A percentile compares a stretch with the other conserved stretches of the same genome.
phyloP scores from a whole-genome alignment of 2,888 invertebrate species.

The Beris chalybata region DNA sequence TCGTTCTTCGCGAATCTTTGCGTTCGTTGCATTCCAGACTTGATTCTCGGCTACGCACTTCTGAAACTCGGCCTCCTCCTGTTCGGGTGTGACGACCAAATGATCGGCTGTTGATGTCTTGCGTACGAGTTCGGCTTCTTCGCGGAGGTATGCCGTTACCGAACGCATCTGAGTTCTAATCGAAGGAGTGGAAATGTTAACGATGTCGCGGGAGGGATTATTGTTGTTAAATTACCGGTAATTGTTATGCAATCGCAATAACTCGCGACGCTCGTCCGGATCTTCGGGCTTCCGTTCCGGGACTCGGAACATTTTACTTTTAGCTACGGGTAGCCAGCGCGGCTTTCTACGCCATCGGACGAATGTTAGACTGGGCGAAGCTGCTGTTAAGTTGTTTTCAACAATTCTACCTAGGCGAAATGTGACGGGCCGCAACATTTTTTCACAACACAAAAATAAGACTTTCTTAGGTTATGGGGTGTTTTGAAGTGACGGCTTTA shows the following conservation, averaged over 20 bases:
- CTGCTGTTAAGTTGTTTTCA: not conserved
- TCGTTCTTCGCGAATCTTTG: constrained; percentile 62
- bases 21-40: constrained; percentile 70
- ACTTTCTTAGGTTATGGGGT: not conserved
- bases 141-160: constrained; percentile 59
- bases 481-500: too few species aligned
- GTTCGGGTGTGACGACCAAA: constrained; percentile 60
- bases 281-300: constrained; percentile 63
- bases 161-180: constrained; percentile 59
- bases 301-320: constrained; percentile 75
- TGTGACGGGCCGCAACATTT: constrained; percentile 15
- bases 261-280: constrained; percentile 66
- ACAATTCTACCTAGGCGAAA: not conserved
- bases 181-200: not conserved
- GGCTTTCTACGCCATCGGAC: constrained; percentile 73
- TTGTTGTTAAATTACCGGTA: constrained; percentile 59
- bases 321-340: constrained; percentile 77
- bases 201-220: not conserved
- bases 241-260: constrained; percentile 68
- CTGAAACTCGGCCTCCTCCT: constrained; percentile 67
- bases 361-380: constrained; percentile 37
- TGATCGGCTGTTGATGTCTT: constrained; percentile 59
- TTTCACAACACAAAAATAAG: too few species aligned
- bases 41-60: constrained; percentile 65
- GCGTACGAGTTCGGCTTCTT: constrained; percentile 59